Evolutionary conservation across 1,140 invertebrate species (phyloP).

Genomic region (Tetramorium simillimum): DNA sequence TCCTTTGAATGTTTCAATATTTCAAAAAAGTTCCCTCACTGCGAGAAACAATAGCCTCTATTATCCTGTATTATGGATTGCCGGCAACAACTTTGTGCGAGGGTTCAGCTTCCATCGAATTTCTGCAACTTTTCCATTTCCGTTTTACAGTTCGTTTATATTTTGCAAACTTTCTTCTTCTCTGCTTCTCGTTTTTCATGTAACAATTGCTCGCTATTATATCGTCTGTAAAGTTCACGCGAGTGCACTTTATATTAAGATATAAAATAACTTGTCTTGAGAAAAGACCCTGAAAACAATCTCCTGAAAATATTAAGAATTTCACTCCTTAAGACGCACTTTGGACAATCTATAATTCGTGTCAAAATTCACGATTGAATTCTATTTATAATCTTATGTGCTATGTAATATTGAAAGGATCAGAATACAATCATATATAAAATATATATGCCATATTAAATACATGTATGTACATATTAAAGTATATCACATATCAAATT

Average conservation of each 20-base stretch:
- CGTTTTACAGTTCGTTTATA: conserved; percentile 36
- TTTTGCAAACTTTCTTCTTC: conserved; percentile 1
- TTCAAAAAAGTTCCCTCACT: conserved; percentile 51
- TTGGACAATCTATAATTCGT: background rate
- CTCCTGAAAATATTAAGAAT: background rate
- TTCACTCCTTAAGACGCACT: background rate
- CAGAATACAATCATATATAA: background rate
- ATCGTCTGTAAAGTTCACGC: conserved; percentile 5
- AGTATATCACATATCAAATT: background rate
- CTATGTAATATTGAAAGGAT: background rate
- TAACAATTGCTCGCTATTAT: background rate
- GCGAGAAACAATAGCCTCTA: conserved; percentile 63
- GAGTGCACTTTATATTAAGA: background rate
- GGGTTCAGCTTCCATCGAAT: conserved; percentile 19
- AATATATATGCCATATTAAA: background rate
- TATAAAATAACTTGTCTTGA: background rate
- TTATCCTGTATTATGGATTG: conserved; percentile 67
- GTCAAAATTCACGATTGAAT: background rate
- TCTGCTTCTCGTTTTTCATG: background rate
- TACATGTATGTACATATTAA: background rate
- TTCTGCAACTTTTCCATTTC: conserved; percentile 43
- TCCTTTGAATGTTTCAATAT: conserved; percentile 61
- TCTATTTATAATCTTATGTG: background rate
- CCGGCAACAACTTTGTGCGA: conserved; percentile 20
- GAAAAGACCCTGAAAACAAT: background rate